phyloP scores from a whole-genome alignment of 2,113 vertebrate species.

The Pogona vitticeps region DNA sequence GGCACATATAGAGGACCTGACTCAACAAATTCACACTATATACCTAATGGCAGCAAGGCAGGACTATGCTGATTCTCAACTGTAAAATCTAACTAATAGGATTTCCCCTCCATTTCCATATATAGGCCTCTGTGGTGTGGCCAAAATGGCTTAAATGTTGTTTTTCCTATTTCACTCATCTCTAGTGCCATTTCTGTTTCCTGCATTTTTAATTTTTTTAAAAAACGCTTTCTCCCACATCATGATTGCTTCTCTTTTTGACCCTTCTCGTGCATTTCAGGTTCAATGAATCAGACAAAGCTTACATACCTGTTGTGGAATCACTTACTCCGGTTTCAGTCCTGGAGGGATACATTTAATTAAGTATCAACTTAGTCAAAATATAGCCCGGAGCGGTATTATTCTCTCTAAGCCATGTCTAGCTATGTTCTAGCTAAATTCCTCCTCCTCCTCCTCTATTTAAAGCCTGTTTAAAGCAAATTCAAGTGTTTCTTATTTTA shows the following conservation, averaged over 20 bases:
- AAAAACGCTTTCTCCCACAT: neutral
- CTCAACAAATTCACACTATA: too few relatives aligned
- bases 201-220: neutral
- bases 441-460: neutral
- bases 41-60: neutral
- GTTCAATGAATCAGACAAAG: slow-evolving; percentile 1
- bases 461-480: slow-evolving; percentile 15
- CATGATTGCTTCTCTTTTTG: neutral
- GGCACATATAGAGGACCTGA: too few relatives aligned
- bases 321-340: neutral
- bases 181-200: neutral
- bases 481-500: neutral
- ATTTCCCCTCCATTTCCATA: neutral
- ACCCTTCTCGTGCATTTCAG: slow-evolving; percentile 8
- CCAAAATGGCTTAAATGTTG: slow-evolving; percentile 10
- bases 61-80: neutral
- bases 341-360: neutral
- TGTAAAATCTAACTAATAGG: neutral
- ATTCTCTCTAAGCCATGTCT: slow-evolving; percentile 1
- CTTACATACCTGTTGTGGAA: neutral
- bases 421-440: neutral
- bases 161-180: neutral
- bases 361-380: slow-evolving; percentile 1
- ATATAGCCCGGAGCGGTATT: neutral
- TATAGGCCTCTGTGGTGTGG: neutral